Base-by-base conservation (phyloP, 2,113 vertebrate genomes). In the Sylvilagus bachmani region DNA sequence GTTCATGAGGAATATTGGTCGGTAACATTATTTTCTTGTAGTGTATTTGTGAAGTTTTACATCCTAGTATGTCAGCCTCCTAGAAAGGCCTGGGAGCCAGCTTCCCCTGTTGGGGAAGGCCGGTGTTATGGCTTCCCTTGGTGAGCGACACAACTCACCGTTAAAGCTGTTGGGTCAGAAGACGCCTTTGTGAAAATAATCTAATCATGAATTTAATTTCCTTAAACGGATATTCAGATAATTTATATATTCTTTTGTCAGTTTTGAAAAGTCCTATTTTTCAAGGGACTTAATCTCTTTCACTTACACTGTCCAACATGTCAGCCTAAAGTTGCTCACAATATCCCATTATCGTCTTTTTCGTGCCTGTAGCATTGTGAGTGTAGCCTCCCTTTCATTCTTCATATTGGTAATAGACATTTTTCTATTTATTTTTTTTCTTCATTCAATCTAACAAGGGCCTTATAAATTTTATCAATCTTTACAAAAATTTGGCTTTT, bases 171-270 rank as follows among this genome's bases (percentile, higher is more conserved):
- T 27, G 36, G 49, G 14, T 67, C 44, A 89, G 36, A 74, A 61
- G 10, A 33, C 1, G 81, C 77, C 27, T 89, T 73, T 81, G 13
- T 31, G 31, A 51, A 90, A 73, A 81, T 0, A 64, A 86, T 24
- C n/a, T 83, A 67, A 88, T 29, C 49, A 12, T 44, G 36, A 81
- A 66, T 73, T 90, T 38, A 74, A 11, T 62, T 83, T 94, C 62
- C 62, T 81, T 70, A 84, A 58, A 90, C 9, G 62, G 27, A 87
- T 74, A 80, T 62, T 87, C 36, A 89, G 29, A 71, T 55, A 2
- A 70, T 90, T 90, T 91, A 69, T 82, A 86, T 93, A 17, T 53
- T 86, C 75, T 89, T 80, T 36, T 78, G 17, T 89, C 80, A 81
- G n/a, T 58, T 91, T 89, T 61, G 9, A 61, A 75, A 79, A 70